Conservation (phyloP, 2,113 vertebrate species). For the Gallinago undulata region DNA sequence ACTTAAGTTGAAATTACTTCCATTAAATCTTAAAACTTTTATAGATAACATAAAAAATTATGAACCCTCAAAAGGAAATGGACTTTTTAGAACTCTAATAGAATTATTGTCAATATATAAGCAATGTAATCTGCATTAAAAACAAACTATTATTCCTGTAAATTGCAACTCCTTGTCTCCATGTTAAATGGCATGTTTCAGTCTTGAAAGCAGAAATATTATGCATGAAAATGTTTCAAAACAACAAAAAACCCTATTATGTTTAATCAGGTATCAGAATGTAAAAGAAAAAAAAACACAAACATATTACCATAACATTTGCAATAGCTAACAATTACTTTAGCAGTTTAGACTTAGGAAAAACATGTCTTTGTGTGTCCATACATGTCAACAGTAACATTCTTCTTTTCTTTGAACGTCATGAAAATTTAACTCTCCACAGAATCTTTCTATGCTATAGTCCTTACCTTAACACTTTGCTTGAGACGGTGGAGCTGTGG, state of each 20-base stretch:
- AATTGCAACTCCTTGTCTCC: background rate
- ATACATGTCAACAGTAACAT: fast-evolving
- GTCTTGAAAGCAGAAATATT: background rate
- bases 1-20: background rate
- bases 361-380: background rate
- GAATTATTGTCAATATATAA: background rate
- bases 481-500: slow-evolving; percentile 91
- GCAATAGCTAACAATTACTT: background rate
- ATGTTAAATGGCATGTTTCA: background rate
- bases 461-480: slow-evolving; percentile 87
- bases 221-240: background rate
- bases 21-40: background rate
- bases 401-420: background rate
- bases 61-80: background rate
- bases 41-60: background rate
- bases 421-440: background rate
- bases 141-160: background rate
- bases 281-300: background rate
- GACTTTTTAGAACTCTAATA: background rate
- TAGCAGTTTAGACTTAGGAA: background rate
- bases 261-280: background rate
- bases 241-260: background rate
- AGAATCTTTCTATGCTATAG: background rate
- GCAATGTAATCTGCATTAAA: background rate
- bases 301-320: background rate